Base-by-base conservation (phyloP, 2,113 vertebrate species). In the Nothobranchius furzeri region DNA sequence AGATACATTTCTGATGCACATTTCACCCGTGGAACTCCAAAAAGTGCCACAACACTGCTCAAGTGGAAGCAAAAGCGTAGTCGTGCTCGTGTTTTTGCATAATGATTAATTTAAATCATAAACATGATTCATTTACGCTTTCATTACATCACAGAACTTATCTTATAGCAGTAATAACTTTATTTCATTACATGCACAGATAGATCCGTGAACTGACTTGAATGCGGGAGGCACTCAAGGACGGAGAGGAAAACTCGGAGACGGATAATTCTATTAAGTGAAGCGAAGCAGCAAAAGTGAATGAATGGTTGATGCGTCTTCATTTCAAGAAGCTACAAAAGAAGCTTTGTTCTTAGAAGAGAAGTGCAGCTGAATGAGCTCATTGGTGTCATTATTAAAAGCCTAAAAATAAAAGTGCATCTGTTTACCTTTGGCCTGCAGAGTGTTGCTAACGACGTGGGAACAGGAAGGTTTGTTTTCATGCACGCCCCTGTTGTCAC, bases 31-130 rank as follows among this genome's bases (percentile, higher is more conserved):
- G n/a, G 57, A 37, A 67, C 14, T 47, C 4, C 11, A 4, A 10
- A 45, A 8, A 9, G 35, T 4, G 30, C 54, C 49, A 75, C 70
- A 82, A 63, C 76, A 60, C 57, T 65, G 53, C 73, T 81, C 54
- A 80, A 85, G 75, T 87, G 59, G 78, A 90, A 86, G 80, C 78
- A 82, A 86, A 88, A 82, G 81, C 58, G 63, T 37, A 30, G 15
- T 48, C 59, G 30, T 12, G 20, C 60, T 51, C 40, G 43, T 62
- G 37, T 71, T 60, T 49, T 65, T 61, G 62, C 43, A 30, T 9
- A 4, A 65, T 52, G 42, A 81, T 78, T 66, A 54, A 80, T 76
- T 67, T 35, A 65, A 64, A 79, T 53, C 57, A 78, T 58, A 83
- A 63, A 82, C 65, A 64, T n/a, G 72, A 61, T 76, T 80, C 13